A percentile compares a stretch with the other conserved stretches of the same genome.
These are phyloP conservation scores for Acronicta leporina DNA, from an alignment of 2,888 invertebrate genomes.

Conservation along the genomic window DNA sequence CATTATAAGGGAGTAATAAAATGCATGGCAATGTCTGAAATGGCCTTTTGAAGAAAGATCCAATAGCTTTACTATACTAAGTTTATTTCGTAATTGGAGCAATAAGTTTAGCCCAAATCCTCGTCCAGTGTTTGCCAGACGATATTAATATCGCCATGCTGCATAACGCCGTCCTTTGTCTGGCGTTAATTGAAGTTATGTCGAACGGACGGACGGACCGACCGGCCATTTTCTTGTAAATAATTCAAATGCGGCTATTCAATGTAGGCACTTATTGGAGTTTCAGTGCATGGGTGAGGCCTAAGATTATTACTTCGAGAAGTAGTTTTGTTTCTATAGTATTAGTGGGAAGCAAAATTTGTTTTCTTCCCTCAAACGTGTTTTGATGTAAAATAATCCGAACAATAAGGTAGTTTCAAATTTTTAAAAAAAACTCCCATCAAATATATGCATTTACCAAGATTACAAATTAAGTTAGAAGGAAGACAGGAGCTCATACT, in stretches of 20 bases:
- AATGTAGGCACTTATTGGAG: conserved; percentile 25
- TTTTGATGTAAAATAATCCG: too few relatives aligned
- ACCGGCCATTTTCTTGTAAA: conserved; percentile 62
- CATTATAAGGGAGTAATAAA: too few relatives aligned
- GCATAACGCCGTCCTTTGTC: conserved; percentile 60
- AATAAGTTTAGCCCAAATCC: conserved; percentile 16
- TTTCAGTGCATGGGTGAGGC: conserved; percentile 14
- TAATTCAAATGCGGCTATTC: conserved; percentile 59
- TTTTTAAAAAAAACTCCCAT: too few relatives aligned
- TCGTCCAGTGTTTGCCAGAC: neutral
- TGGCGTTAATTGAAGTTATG: conserved; percentile 71
- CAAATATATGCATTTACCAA: too few relatives aligned
- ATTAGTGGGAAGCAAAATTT: too few relatives aligned
- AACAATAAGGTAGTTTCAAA: too few relatives aligned
- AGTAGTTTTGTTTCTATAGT: neutral
- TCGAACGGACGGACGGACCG: conserved; percentile 35
- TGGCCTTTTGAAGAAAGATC: too few relatives aligned
- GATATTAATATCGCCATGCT: conserved; percentile 41
- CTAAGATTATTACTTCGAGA: neutral
- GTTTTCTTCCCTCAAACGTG: too few relatives aligned
- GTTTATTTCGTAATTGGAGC: neutral
- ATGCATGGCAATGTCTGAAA: too few relatives aligned
- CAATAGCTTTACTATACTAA: too few relatives aligned
- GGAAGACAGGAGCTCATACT: too few relatives aligned
- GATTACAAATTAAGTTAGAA: too few relatives aligned